These are phyloP conservation scores for Drosophila nikananu DNA, from an alignment of 1,140 invertebrate species.

Conservation along the genomic window DNA sequence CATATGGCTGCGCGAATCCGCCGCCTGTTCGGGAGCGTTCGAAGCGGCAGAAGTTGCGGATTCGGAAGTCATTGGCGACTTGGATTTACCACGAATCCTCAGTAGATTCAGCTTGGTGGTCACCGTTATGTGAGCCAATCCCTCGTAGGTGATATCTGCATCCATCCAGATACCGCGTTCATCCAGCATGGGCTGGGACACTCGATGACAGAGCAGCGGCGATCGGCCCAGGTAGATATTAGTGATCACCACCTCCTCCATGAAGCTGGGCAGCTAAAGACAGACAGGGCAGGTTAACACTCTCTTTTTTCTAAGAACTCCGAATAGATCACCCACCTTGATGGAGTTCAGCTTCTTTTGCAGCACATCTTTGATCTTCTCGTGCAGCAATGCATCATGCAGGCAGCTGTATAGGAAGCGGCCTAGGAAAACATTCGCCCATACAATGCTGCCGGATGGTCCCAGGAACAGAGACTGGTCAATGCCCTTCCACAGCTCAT, in stretches of 20 bases:
- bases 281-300: not conserved
- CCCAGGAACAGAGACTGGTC: conserved; percentile 81
- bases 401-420: conserved; percentile 93
- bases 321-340: conserved; percentile 85
- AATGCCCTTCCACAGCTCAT: conserved; percentile 84
- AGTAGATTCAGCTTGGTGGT: conserved; percentile 98
- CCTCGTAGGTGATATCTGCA: conserved; percentile 95
- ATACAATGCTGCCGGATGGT: conserved; percentile 86
- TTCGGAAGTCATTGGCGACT: conserved; percentile 33
- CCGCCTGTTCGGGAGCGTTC: conserved; percentile 9
- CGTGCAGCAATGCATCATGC: conserved; percentile 88
- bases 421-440: conserved; percentile 92
- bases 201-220: conserved; percentile 91
- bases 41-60: not conserved
- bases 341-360: conserved; percentile 95
- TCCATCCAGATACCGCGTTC: conserved; percentile 97
- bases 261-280: conserved; percentile 92
- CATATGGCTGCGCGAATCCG: conserved; percentile 23
- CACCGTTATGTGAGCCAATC: conserved; percentile 95
- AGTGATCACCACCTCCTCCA: conserved; percentile 92
- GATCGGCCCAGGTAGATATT: conserved; percentile 92
- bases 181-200: conserved; percentile 91
- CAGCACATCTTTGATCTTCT: conserved; percentile 90
- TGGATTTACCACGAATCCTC: conserved; percentile 88
- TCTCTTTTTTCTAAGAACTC: too few relatives aligned